A percentile compares a stretch with the other conserved stretches of the same genome.
Conservation (phyloP, 2,113 vertebrate genomes). For the Vombatus ursinus region DNA sequence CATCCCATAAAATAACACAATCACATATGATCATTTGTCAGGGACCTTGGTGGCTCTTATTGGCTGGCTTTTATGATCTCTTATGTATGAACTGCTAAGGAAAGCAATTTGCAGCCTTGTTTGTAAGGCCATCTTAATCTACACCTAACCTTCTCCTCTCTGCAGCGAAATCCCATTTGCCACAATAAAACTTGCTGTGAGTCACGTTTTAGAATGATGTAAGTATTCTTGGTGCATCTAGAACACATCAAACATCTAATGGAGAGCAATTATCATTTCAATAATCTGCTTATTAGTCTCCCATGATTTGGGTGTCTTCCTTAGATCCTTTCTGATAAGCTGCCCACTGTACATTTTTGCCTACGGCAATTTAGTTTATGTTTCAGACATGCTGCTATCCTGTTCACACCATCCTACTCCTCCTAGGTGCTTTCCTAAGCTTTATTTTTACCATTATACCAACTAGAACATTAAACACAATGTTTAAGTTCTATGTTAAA, state of each 20-base stretch:
- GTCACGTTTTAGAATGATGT: constrained; percentile 67
- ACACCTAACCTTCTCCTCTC: constrained; percentile 68
- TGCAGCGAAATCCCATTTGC: constrained; percentile 71
- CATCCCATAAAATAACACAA: constrained; percentile 74
- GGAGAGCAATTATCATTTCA: constrained; percentile 74
- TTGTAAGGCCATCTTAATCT: constrained; percentile 78
- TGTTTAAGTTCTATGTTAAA: constrained; percentile 82
- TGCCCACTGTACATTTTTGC: background rate
- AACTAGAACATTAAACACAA: constrained; percentile 85
- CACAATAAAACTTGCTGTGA: constrained; percentile 70
- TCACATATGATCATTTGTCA: constrained; percentile 80
- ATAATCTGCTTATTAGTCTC: constrained; percentile 59
- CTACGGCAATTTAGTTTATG: constrained; percentile 54
- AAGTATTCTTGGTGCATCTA: constrained; percentile 41
- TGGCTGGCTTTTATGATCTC: constrained; percentile 81
- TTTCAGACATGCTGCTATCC: constrained; percentile 52
- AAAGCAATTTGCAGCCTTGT: constrained; percentile 80
- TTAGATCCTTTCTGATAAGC: constrained; percentile 46
- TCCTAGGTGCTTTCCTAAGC: constrained; percentile 74
- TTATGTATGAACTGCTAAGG: constrained; percentile 79
- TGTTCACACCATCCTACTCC: constrained; percentile 49
- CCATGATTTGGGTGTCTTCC: constrained; percentile 43
- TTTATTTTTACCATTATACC: constrained; percentile 80
- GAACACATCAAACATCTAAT: constrained; percentile 66
- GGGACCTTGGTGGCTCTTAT: constrained; percentile 79